These are phyloP conservation scores for Orchestes rusci DNA, from an alignment of 2,888 invertebrate species.

Conservation along the genomic window DNA sequence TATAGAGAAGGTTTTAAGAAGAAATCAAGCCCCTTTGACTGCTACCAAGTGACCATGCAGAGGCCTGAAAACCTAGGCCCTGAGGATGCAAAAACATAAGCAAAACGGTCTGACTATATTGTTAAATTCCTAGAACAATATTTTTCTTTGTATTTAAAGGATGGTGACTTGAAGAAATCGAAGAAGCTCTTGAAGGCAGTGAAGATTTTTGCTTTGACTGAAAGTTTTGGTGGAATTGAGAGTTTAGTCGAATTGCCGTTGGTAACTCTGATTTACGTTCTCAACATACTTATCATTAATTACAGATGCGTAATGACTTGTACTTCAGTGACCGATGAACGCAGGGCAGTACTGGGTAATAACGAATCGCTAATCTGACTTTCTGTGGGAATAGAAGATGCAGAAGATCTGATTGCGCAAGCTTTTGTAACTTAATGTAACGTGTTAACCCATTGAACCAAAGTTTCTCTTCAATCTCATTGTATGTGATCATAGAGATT, in stretches of 20 bases:
- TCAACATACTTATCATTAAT: not conserved
- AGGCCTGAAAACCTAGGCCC: constrained; percentile 85
- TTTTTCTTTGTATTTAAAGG: constrained; percentile 78
- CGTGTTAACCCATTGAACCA: too few species aligned
- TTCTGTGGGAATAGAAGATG: constrained; percentile 86
- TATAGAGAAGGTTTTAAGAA: too few species aligned
- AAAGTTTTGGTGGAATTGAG: constrained; percentile 93
- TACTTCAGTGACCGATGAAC: constrained; percentile 75
- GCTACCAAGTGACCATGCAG: constrained; percentile 87
- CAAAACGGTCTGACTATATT: constrained; percentile 66
- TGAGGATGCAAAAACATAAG: constrained; percentile 88
- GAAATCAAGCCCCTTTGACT: constrained; percentile 97
- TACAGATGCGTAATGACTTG: constrained; percentile 88
- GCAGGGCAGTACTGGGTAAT: constrained; percentile 68
- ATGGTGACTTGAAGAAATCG: constrained; percentile 68
- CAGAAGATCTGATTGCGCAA: constrained; percentile 74
- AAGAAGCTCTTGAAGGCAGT: constrained; percentile 65
- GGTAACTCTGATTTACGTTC: constrained; percentile 40
- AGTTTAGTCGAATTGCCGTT: constrained; percentile 92
- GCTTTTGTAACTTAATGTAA: too few species aligned
- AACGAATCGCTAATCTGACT: constrained; percentile 77
- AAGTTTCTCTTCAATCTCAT: too few species aligned
- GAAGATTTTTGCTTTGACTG: constrained; percentile 80
- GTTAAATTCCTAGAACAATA: constrained; percentile 79
- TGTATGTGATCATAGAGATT: too few species aligned